Evolutionary conservation across 2,113 vertebrate species (phyloP), one percentile per base, ranked within the genome.

Genomic region (Gulo gulo): DNA sequence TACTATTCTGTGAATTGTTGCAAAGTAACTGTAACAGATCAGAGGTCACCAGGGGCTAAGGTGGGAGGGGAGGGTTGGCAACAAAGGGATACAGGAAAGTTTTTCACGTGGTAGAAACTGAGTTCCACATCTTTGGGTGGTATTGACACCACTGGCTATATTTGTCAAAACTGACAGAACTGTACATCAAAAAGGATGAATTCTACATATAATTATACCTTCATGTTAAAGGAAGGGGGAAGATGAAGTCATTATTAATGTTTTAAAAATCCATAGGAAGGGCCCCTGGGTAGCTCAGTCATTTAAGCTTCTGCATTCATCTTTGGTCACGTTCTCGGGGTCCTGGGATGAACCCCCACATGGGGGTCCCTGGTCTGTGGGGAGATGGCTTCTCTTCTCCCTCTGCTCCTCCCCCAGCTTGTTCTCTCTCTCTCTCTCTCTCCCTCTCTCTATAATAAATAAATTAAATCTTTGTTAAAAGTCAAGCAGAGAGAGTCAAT

Each of bases 1-100:
- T 1, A n/a, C 0, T 39, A 79, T 47, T 63, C 31, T 36, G 23
- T 12, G 13, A 18, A n/a, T 76, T 76, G 21, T 79, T 6, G 4
- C n/a, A 65, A 42, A 90, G 18, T 79, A 24, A 47, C 4, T 34
- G 2, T 21, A 13, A 31, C 6, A 31, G 39, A 42, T 29, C 29
- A 12, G 42, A 91, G 26, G 7, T 20, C 6, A 65, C 21, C 26
- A 7, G 67, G 24, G 42, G 1, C 36, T 42, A 39, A 73, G 9
- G 13, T 11, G 31, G 2, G 13, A 5, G 11, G 21, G 4, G 15
- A 24, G 18, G 24, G 11, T 0, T 34, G n/a, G 13, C 6, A 4
- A 7, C 26, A 10, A 6, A 78, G 12, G 1, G 31, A 61, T 24
- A 7, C 2, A 14, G 34, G 15, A 67, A 55, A 12, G 42, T 2